Percentiles rank a stretch among this genome's conserved stretches.
Evolutionary conservation across 2,888 invertebrate genomes (phyloP).

Genomic region (Xestia sexstrigata): DNA sequence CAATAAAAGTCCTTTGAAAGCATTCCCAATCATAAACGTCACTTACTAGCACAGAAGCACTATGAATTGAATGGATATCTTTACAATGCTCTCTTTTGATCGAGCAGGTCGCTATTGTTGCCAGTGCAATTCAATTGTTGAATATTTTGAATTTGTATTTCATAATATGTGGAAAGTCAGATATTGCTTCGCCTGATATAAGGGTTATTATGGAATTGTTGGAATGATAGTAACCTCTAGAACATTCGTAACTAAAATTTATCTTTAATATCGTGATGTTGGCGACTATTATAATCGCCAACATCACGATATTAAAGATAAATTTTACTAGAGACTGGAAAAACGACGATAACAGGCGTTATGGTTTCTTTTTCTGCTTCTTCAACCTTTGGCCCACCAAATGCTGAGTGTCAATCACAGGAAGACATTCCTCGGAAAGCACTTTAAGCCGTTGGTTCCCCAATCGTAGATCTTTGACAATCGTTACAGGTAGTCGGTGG

Average conservation of each 20-base stretch:
- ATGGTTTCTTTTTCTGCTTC: too few relatives aligned
- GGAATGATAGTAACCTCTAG: background rate
- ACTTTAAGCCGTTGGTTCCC: too few relatives aligned
- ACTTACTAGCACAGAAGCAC: conserved; percentile 19
- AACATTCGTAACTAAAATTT: background rate
- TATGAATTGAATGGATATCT: conserved; percentile 30
- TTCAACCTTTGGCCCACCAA: too few relatives aligned
- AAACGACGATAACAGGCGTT: background rate
- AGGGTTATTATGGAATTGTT: background rate
- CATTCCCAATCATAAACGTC: conserved; percentile 35
- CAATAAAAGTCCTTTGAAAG: conserved; percentile 16
- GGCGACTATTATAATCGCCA: too few relatives aligned
- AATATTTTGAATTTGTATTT: conserved; percentile 25
- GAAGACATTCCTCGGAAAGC: too few relatives aligned
- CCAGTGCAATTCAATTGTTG: conserved; percentile 10
- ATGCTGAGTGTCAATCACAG: too few relatives aligned
- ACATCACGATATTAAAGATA: too few relatives aligned
- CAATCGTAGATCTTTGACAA: too few relatives aligned
- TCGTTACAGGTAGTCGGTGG: too few relatives aligned
- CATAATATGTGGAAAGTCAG: conserved; percentile 15
- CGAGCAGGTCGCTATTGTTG: conserved; percentile 27
- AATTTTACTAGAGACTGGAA: too few relatives aligned
- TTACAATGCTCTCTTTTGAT: conserved; percentile 44
- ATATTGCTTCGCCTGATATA: background rate
- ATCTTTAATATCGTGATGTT: background rate